Evolutionary conservation across 1,140 invertebrate species (phyloP), one percentile per base, ranked within the genome.

Genomic region (Drosophila albomicans): DNA sequence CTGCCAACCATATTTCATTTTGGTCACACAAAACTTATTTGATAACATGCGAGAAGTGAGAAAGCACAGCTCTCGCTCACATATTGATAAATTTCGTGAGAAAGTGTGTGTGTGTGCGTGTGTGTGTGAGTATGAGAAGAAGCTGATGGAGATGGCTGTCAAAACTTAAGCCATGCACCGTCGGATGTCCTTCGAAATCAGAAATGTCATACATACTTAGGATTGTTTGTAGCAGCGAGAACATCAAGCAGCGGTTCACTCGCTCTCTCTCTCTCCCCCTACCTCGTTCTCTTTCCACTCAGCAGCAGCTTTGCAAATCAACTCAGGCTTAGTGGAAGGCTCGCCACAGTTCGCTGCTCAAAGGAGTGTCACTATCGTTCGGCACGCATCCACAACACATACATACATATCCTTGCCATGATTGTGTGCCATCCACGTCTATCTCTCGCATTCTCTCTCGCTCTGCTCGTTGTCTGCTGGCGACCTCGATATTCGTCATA

Each of bases 301-400:
- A 6, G 56, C 16, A 15, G 20, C n/a, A 73, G 80, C 84, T 87
- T 87, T 88, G 70, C 84, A 87, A 87, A 87, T 87, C 84, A 87
- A 84, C 77, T 84, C 68, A 61, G 70, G 82, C 82, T 87, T 74
- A 74, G 68, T 46, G 20, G 67, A 76, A 70, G 68, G 52, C 61
- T 73, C 41, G 62, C 49, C 48, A 63, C 75, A 75, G 64, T 74
- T 88, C 63, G 66, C 58, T 58, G 73, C 77, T 81, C 77, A 88
- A 84, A 82, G 80, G 79, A 87, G 84, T 84, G 84, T 82, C 77
- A 75, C 84, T 66, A 49, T 76, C 74, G 73, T 71, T 75, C 63
- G 73, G 59, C 73, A 75, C 68, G 61, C 73, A 71, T 75, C 54
- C 58, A 25, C 64, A 67, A 10, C 35, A 38, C 20, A 25, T 25